Base-by-base conservation (phyloP, 1,140 invertebrate species). In the Calliphora vicina region DNA sequence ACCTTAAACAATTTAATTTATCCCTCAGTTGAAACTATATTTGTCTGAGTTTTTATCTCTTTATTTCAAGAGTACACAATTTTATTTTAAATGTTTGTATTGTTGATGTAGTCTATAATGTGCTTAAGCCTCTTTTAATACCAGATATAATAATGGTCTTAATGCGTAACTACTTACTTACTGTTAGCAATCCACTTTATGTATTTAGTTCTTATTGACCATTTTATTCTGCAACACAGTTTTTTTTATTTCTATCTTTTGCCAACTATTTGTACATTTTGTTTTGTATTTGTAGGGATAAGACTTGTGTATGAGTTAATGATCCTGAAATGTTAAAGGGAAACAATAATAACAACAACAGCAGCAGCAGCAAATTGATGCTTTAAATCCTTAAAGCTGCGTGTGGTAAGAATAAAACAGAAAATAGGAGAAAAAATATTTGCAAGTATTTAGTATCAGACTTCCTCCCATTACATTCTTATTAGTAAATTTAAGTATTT, bases 111-210 rank as follows among this genome's bases (percentile, higher is more conserved):
- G 5, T 67, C n/a, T n/a, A n/a, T n/a, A 67, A 67, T 67, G 23
- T 67, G 1, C 23, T 67, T 67, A 67, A 67, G 61, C 61, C 61
- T 67, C 61, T 67, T 25, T 67, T 67, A 67, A 67, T 67, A 67
- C 61, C 61, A 23, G 3, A 67, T 23, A 67, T 4, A 57, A 57
- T 57, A 67, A 67, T 67, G 61, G 61, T 67, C 61, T 67, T 67
- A 67, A 67, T 67, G 23, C 61, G 61, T 67, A 67, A 67, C 61
- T 67, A 67, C 61, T 67, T 67, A 67, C n/a, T 67, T 67, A 67
- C 1, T 1, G 61, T 23, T 25, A 67, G 61, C 61, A 23, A 67
- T 23, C 20, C 57, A 67, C 23, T 67, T 67, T 67, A 50, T 50
- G 45, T 67, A 20, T 67, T 67, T 67, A 23, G 57, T 20, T 67